Evolutionary conservation across 1,140 invertebrate genomes (phyloP).

Genomic region (Lasaia peninsularis): DNA sequence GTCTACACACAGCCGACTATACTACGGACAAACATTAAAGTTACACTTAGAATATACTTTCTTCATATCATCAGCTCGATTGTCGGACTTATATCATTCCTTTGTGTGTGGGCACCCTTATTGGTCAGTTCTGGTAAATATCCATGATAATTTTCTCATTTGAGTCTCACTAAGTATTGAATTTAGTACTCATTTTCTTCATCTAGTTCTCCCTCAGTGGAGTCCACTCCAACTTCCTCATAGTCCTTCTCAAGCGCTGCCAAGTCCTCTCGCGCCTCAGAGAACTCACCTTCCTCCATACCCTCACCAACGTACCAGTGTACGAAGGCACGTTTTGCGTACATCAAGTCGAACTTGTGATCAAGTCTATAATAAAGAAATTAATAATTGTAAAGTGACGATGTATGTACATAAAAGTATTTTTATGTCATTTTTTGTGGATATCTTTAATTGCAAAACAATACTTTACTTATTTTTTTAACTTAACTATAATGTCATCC

Average conservation of each 20-base stretch:
- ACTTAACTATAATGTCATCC: no score
- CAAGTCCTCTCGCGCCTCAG: constrained; percentile 90
- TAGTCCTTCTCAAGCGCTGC: constrained; percentile 88
- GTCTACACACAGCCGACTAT: no score
- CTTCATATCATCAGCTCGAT: no score
- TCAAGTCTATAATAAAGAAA: constrained; percentile 77
- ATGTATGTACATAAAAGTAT: no score
- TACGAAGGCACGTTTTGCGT: constrained; percentile 85
- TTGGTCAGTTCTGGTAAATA: neutral
- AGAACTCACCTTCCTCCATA: constrained; percentile 90
- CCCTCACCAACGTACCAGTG: constrained; percentile 89
- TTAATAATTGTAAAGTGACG: no score
- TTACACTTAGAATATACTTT: no score
- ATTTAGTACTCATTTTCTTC: constrained; percentile 79
- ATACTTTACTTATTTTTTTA: no score
- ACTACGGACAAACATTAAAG: no score
- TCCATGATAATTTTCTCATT: neutral
- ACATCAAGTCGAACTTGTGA: constrained; percentile 91
- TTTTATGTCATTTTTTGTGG: no score
- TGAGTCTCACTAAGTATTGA: neutral
- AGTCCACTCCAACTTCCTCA: constrained; percentile 81
- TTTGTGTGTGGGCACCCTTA: neutral
- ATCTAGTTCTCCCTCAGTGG: constrained; percentile 79
- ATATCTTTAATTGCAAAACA: no score
- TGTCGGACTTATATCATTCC: no score